A percentile compares a stretch with the other conserved stretches of the same genome.
Conservation (phyloP, 2,113 vertebrate genomes). For the sheep (Ovis aries) region DNA sequence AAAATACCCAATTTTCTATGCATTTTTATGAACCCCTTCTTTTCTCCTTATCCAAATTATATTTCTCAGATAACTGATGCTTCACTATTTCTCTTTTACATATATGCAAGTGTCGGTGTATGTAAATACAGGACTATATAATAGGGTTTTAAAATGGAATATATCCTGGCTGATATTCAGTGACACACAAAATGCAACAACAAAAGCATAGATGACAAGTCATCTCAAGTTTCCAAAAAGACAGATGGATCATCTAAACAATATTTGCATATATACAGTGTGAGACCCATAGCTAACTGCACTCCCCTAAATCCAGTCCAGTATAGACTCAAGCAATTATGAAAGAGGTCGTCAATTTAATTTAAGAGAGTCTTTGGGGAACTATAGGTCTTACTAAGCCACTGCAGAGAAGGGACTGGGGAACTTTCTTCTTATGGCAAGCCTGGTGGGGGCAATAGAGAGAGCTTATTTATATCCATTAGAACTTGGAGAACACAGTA, state of each 20-base stretch:
- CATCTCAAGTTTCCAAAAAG: neutral
- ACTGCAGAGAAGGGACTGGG: rapidly evolving
- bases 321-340: neutral
- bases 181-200: neutral
- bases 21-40: neutral
- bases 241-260: neutral
- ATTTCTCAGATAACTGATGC: neutral
- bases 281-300: neutral
- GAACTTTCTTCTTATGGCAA: neutral
- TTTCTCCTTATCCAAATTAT: neutral
- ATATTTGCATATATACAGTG: neutral
- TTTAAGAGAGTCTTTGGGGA: neutral
- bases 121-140: neutral
- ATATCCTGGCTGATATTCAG: neutral
- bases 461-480: neutral
- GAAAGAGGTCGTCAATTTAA: neutral
- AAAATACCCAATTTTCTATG: neutral
- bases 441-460: neutral
- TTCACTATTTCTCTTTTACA: neutral
- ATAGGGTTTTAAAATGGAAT: neutral
- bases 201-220: neutral
- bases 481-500: neutral
- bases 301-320: neutral
- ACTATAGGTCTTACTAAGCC: neutral
- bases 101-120: neutral